Evolutionary conservation across 2,113 vertebrate genomes (phyloP).

Genomic region (Turnix velox): DNA sequence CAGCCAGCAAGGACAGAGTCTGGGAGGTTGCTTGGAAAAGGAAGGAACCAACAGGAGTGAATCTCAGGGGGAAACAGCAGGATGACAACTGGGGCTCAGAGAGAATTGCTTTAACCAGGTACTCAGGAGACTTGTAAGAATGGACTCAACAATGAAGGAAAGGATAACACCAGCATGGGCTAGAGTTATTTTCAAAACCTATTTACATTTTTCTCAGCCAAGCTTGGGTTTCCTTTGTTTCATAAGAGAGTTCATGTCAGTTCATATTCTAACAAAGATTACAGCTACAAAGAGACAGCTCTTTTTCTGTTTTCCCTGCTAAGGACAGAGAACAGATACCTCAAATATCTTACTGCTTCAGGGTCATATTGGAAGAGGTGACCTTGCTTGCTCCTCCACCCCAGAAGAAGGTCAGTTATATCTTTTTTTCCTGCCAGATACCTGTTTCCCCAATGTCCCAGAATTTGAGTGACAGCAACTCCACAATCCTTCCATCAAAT

Average conservation of each 20-base stretch:
- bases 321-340: not conserved
- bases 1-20: not conserved
- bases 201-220: not conserved
- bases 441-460: not conserved
- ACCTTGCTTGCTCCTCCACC: not conserved
- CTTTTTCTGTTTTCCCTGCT: not conserved
- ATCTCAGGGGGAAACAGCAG: rapidly evolving
- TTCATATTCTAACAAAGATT: not conserved
- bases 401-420: not conserved
- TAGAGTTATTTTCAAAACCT: not conserved
- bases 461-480: not conserved
- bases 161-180: not conserved
- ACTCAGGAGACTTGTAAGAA: not conserved
- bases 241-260: not conserved
- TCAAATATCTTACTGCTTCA: not conserved
- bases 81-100: not conserved
- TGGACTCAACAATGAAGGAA: not conserved
- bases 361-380: not conserved
- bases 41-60: not conserved
- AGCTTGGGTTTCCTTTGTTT: not conserved
- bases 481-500: not conserved
- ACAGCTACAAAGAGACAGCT: not conserved
- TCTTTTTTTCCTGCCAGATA: not conserved
- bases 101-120: not conserved
- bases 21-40: not conserved